phyloP scores from a whole-genome alignment of 2,797 vertebrate species.

The Mycteria americana region DNA sequence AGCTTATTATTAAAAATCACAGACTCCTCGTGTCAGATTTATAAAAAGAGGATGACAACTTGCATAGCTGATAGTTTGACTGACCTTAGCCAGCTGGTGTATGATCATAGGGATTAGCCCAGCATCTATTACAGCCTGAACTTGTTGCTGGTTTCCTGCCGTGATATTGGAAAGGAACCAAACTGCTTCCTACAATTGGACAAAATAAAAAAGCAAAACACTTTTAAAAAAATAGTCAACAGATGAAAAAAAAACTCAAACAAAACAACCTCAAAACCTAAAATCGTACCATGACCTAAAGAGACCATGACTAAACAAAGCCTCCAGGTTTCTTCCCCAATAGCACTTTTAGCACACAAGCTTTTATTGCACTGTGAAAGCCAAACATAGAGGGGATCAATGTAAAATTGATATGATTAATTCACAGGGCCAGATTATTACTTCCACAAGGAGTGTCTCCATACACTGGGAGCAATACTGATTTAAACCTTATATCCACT shows the following conservation, averaged over 20 bases:
- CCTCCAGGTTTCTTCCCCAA: neutral
- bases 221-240: neutral
- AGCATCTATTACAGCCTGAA: slow-evolving; percentile 97
- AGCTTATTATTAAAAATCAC: slow-evolving; percentile 41
- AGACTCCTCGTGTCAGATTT: slow-evolving; percentile 17
- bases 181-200: slow-evolving; percentile 89
- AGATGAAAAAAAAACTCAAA: neutral
- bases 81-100: slow-evolving; percentile 97
- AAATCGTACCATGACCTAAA: neutral
- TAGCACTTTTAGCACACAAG: neutral
- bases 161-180: slow-evolving; percentile 99
- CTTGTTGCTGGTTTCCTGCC: slow-evolving; percentile 99
- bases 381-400: neutral
- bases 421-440: neutral
- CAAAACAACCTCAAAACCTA: neutral
- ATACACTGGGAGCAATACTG: neutral
- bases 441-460: neutral
- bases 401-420: neutral
- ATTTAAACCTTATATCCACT: neutral
- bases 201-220: slow-evolving; percentile 40
- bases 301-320: neutral
- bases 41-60: slow-evolving; percentile 63
- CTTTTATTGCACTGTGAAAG: neutral
- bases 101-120: slow-evolving; percentile 99
- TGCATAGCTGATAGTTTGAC: slow-evolving; percentile 52